Conservation (phyloP, 92 coral and sea anemone species). For the Phenganax marumi region DNA sequence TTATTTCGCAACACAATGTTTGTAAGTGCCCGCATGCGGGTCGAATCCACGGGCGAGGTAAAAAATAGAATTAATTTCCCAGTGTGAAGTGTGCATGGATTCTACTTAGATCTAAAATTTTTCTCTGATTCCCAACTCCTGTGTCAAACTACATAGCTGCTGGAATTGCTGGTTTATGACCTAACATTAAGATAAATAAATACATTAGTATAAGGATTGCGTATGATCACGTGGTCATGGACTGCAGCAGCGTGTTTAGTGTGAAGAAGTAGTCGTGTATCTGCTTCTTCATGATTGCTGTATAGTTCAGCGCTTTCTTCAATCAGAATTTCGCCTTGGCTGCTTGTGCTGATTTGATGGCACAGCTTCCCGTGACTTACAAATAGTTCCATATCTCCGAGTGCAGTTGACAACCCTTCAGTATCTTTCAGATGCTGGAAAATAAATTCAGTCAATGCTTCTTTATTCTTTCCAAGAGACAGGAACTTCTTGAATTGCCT, state of each 20-base stretch:
- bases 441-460: slow-evolving; percentile 6
- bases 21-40: no score
- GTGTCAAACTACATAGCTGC: slow-evolving; percentile 30
- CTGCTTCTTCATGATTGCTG: slow-evolving; percentile 29
- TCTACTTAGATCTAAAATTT: neutral
- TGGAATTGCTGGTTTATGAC: neutral
- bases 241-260: slow-evolving; percentile 34
- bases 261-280: slow-evolving; percentile 50
- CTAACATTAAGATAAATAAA: neutral
- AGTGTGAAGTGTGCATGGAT: neutral
- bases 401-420: neutral
- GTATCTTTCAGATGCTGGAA: neutral
- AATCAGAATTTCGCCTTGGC: neutral
- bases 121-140: slow-evolving; percentile 19
- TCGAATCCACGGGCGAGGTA: no score
- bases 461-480: neutral
- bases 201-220: slow-evolving; percentile 41
- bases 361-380: slow-evolving; percentile 16
- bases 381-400: neutral
- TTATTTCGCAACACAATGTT: no score
- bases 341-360: neutral
- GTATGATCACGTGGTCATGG: slow-evolving; percentile 4
- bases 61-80: no score
- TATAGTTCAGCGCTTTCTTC: neutral
- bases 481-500: slow-evolving; percentile 1